Base-by-base conservation (phyloP, 37 sponge, comb jelly and placozoan genomes). In the Diacarnus erythraeanus region DNA sequence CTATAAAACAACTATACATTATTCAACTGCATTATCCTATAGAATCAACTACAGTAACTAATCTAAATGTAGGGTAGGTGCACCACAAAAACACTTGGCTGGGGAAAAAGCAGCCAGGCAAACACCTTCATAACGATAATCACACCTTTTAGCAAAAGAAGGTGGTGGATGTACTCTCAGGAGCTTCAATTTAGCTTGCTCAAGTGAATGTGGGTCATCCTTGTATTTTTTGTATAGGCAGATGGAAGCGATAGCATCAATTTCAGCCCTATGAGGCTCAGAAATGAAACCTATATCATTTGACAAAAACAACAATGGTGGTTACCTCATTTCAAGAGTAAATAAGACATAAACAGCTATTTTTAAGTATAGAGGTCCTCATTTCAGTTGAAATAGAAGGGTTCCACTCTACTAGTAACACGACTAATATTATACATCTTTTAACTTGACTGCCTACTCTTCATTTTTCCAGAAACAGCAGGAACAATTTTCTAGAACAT, bases 91-190 rank as follows among this genome's bases (percentile, higher is more conserved):
- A 57, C 86, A 86, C 38, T 72, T 86, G 41, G 57, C 57, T 3
- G 86, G 80, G 21, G 54, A 43, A 66, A 34, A 78, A 31, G 79
- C 80, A 10, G 80, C 80, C 79, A 86, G 42, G 80, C 86, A 86
- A 30, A 86, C 86, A 2, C 86, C 86, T 43, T 86, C 86, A 41
- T 51, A 79, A 37, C 74, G 73, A 47, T 86, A 86, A 51, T 78
- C 60, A 66, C 64, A 51, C 36, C 34, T 40, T 76, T 86, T 79
- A 1, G 71, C 71, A 42, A 61, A 84, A 30, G 73, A 78, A 0
- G 74, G 60, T 2, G 64, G 64, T 1, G 74, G 65, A 15, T 72
- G 85, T 3, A 22, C 69, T 2, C 43, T 5, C 38, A 71, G 29
- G 25, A 84, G 57, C 38, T 54, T 61, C 43, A 26, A 1, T 37